Base-by-base conservation (phyloP, 2,888 invertebrate species). In the Iphiclides podalirius region DNA sequence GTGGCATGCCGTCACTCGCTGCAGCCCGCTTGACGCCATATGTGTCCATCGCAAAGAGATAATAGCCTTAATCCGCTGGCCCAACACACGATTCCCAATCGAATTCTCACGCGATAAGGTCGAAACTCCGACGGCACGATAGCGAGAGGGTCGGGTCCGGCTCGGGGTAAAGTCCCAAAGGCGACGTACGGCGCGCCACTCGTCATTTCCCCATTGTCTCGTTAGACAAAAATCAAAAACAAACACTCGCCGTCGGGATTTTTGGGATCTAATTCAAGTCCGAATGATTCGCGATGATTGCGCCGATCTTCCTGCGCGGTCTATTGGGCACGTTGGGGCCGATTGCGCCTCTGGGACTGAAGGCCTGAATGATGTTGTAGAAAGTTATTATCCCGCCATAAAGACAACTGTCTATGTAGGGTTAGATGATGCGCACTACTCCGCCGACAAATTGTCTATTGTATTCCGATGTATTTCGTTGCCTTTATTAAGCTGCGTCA, bases 121-220 rank as follows among this genome's bases (percentile, higher is more conserved):
- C 53, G 59, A 70, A 55, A 66, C 64, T 79, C 55, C 58, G 62
- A 60, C 64, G 70, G 49, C 47, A 47, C 38, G 34, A 37, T 23
- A 45, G 46, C 38, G 41, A 50, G 61, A 67, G 79, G 79, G 84
- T 73, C 75, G 75, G 70, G 67, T 66, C 61, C 60, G 67, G 74
- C 66, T 70, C 76, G 73, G 87, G 85, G 87, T 79, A 79, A 81
- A 79, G 69, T 87, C 87, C 87, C 87, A 84, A 64, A 82, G 85
- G 88, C 76, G 72, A 76, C 75, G 80, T 79, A 72, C 74, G 67
- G 77, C 76, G n/a, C n/a, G 70, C 81, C 75, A 82, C 85, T 88
- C 88, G 87, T 87, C 88, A 86, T 87, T 86, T 86, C 87, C 88
- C 88, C 83, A 88, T 88, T 88, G 88, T 87, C 86, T 87, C 86